Base-by-base conservation (phyloP, 92 coral and sea anemone genomes). In the Zoanthus solanderi region DNA sequence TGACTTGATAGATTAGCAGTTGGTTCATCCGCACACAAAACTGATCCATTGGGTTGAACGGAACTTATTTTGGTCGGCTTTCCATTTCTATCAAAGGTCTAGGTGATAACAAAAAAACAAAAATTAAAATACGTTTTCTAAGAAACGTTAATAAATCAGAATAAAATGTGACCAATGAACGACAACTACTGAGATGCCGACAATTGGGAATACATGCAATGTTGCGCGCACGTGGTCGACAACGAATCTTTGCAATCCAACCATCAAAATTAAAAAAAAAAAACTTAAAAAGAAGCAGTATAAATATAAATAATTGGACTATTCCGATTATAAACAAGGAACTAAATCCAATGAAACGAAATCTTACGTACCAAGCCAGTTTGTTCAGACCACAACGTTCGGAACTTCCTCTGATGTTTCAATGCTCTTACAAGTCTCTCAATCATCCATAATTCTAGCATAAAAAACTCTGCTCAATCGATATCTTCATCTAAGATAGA, bases 391-490 rank as follows among this genome's bases (percentile, higher is more conserved):
- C 91, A 88, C 30, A 56, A 83, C 60, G 37, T 78, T 42, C 18
- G 23, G 45, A 88, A 88, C 31, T 66, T 58, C 83, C 47, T 83
- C 7, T 67, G 58, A 14, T 72, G 65, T 63, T 83, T 83, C 12
- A 88, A 14, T 7, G 88, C 88, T 30, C 75, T 54, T 4, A 88
- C 69, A 10, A 88, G 11, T 14, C 69, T 42, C 18, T 83, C 83
- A 2, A 88, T 16, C 91, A 88, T 88, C 91, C 91, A 88, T 11
- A 42, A 15, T 45, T 88, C 91, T 12, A 83, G 7, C 23, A 32
- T 29, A 47, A 32, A 83, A 48, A 88, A 88, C 47, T 88, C 91
- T 18, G 58, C 79, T 6, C 91, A 88, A 65, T 88, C 84, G 48
- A 88, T 60, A 9, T 28, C 8, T 56, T 88, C 91, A 7, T 65